Conservation (phyloP, 2,797 vertebrate species). For the Morus bassanus region DNA sequence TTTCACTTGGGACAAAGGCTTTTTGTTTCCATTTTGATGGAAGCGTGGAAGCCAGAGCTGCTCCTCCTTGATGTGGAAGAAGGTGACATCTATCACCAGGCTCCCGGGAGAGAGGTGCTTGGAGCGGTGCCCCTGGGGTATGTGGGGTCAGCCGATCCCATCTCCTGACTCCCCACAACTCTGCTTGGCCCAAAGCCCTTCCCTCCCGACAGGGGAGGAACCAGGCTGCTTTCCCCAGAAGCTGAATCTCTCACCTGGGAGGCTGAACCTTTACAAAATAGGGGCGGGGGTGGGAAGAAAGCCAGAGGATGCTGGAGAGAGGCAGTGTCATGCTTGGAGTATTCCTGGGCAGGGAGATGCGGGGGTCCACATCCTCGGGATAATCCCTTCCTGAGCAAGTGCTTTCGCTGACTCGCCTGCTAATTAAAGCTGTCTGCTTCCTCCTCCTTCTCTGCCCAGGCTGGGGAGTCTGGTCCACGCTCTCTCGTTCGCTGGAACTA, state of each 20-base stretch:
- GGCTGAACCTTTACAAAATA: neutral
- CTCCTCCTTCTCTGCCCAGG: neutral
- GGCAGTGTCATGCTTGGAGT: neutral
- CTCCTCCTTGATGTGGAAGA: rapidly evolving
- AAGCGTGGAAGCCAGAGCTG: neutral
- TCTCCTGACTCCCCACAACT: neutral
- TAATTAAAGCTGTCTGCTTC: neutral
- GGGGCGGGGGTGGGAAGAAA: neutral
- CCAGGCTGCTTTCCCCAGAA: neutral
- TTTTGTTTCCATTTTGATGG: neutral
- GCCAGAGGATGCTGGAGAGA: neutral
- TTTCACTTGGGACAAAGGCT: neutral
- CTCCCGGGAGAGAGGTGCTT: neutral
- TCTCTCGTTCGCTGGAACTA: neutral
- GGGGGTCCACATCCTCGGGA: rapidly evolving
- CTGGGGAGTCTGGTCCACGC: rapidly evolving
- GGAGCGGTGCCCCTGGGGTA: rapidly evolving
- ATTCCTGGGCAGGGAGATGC: neutral
- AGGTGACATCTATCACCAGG: neutral
- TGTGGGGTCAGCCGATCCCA: neutral
- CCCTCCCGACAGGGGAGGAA: rapidly evolving
- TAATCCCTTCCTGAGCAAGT: neutral
- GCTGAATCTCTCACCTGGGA: neutral
- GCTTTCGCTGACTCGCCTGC: neutral
- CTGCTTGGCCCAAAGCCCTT: neutral